Evolutionary conservation across 2,888 invertebrate species (phyloP), one percentile per base, ranked within the genome.

Genomic region (Amblyjoppa proteus): DNA sequence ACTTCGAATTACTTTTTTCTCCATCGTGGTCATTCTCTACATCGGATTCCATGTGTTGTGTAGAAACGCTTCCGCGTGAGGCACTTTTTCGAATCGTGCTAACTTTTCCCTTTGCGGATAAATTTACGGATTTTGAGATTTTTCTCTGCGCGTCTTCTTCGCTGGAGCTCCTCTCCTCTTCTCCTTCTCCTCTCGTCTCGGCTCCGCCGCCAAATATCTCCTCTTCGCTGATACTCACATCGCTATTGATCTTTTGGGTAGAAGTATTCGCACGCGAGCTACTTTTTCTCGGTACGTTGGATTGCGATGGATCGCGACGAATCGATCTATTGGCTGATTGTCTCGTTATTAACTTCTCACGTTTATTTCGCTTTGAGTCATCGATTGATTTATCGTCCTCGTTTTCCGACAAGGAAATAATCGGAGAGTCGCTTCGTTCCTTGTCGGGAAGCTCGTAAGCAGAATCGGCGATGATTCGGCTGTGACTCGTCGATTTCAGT

Each of bases 381-480:
- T 79, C 13, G 20, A 3, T 0, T 20, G 28, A 28, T 9, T 25
- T 64, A 61, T 83, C 66, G 11, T 31, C 25, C 7, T 81, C 81
- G 20, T 28, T 49, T 20, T 82, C 86, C 16, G 82, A 70, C 20
- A 70, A 45, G 0, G 84, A 71, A 34, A 81, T 77, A 5, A 64
- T 13, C 9, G 74, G 73, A 11, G 84, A 77, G 13, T 41, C 45
- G 79, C 83, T 87, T 78, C 86, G 74, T 3, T 86, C 84, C n/a
- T 73, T 83, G 13, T 71, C 73, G 9, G 79, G 84, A 31, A 83
- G 83, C 45, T 86, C 84, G 75, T 87, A 85, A 25, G 71, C 81
- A 13, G 86, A 84, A 56, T 86, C 78, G 0, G 51, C n/a, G 1
- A 49, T 28, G 7, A 28, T 11, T 58, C 78, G 68, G 53, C 31